Percentiles rank a stretch among this genome's conserved stretches.
Conservation (phyloP, 2,113 vertebrate genomes). For the Rhea americana region DNA sequence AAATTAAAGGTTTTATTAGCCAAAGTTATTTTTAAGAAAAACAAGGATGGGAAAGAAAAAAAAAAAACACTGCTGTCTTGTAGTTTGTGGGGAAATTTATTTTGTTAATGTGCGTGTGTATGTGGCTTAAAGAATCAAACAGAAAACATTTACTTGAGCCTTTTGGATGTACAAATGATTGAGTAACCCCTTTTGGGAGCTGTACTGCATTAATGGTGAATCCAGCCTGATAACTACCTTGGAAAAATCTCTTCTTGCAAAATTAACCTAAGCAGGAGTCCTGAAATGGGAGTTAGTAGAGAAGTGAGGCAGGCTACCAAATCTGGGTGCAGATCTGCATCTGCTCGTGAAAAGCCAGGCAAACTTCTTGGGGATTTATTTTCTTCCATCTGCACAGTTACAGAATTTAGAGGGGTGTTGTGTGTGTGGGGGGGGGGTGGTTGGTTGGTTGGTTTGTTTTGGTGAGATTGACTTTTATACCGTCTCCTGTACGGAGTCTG, state of each 20-base stretch:
- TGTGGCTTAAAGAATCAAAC: constrained; percentile 73
- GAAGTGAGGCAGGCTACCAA: background rate
- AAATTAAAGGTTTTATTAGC: constrained; percentile 47
- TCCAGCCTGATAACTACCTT: background rate
- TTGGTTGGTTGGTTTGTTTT: too few species aligned
- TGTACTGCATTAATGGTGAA: constrained; percentile 33
- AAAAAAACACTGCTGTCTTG: background rate
- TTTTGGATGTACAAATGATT: constrained; percentile 65
- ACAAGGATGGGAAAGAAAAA: too few species aligned
- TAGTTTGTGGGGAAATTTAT: constrained; percentile 2
- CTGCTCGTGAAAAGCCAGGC: background rate
- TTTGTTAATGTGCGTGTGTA: background rate
- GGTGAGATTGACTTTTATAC: background rate
- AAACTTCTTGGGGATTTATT: background rate
- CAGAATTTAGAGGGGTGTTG: too few species aligned
- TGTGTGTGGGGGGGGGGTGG: too few species aligned
- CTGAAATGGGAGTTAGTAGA: background rate
- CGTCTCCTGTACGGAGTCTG: background rate
- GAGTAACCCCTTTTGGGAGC: constrained; percentile 38
- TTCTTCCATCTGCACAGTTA: background rate
- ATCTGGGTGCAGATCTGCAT: background rate
- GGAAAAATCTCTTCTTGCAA: background rate
- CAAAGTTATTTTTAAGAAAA: background rate
- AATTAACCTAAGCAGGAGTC: background rate
- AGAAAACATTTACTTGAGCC: constrained; percentile 68